A percentile compares a stretch with the other conserved stretches of the same genome.
These are phyloP conservation scores for Malurus elegans DNA, from an alignment of 2,113 vertebrate genomes.

Conservation along the genomic window DNA sequence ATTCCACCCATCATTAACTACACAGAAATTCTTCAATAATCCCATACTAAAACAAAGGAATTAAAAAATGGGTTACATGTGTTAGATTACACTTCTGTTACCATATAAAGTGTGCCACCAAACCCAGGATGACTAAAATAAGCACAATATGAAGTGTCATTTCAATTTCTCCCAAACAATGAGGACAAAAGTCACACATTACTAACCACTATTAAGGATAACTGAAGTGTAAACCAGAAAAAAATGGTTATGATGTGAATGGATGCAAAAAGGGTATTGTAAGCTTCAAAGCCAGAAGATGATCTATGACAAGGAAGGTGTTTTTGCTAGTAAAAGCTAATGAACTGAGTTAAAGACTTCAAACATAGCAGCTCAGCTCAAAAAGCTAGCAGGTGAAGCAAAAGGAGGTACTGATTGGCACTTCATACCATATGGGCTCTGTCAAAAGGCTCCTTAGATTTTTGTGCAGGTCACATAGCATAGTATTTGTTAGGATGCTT, in stretches of 20 bases:
- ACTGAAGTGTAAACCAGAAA: not conserved
- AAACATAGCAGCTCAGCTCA: not conserved
- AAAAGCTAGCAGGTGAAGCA: not conserved
- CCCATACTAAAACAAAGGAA: not conserved
- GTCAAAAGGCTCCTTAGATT: not conserved
- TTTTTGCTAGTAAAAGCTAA: not conserved
- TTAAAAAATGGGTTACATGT: not conserved
- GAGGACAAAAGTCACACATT: not conserved
- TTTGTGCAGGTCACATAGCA: not conserved
- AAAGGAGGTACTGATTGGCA: not conserved
- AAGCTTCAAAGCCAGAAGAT: not conserved
- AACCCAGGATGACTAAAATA: not conserved
- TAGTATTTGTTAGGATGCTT: not conserved
- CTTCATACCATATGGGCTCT: accelerated
- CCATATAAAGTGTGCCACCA: not conserved
- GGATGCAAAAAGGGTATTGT: not conserved
- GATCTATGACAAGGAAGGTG: not conserved
- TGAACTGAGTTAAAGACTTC: not conserved
- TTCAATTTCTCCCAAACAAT: not conserved
- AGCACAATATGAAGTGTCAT: not conserved
- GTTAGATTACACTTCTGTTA: not conserved
- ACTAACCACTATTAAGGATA: not conserved
- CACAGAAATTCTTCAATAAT: not conserved
- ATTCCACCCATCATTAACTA: not conserved
- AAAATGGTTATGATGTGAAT: not conserved